These are phyloP conservation scores for Adelognathus sp. DNA, from an alignment of 2,888 invertebrate genomes.

Conservation along the genomic window DNA sequence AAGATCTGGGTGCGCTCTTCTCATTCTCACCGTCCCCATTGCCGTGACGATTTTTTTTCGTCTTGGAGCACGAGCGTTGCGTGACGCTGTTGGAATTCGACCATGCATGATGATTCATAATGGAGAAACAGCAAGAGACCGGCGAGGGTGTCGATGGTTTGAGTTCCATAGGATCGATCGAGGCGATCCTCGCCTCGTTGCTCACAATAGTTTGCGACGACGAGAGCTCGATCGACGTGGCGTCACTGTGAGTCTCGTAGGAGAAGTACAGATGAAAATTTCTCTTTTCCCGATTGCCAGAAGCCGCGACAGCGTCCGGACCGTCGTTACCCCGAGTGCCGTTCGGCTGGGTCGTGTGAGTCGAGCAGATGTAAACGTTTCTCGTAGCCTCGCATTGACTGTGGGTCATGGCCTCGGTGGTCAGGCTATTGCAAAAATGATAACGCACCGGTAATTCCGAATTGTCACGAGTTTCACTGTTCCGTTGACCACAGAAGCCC, in stretches of 20 bases:
- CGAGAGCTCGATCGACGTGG: slow-evolving; percentile 74
- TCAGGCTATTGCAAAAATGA: slow-evolving; percentile 69
- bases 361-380: slow-evolving; percentile 72
- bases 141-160: slow-evolving; percentile 78
- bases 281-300: slow-evolving; percentile 56
- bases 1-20: slow-evolving; percentile 63
- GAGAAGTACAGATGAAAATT: slow-evolving; percentile 78
- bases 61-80: slow-evolving; percentile 29
- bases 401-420: slow-evolving; percentile 9
- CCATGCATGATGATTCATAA: slow-evolving; percentile 66
- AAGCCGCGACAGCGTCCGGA: background rate
- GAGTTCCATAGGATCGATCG: slow-evolving; percentile 62
- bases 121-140: slow-evolving; percentile 78
- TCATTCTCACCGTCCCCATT: slow-evolving; percentile 44
- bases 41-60: slow-evolving; percentile 45
- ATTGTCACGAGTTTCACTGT: too few relatives aligned
- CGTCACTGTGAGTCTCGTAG: slow-evolving; percentile 73
- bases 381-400: slow-evolving; percentile 52
- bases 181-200: slow-evolving; percentile 19
- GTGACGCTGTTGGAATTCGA: slow-evolving; percentile 39
- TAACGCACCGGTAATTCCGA: slow-evolving; percentile 62
- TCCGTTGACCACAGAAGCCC: slow-evolving; percentile 40
- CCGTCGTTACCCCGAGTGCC: background rate
- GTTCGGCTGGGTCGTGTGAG: slow-evolving; percentile 60
- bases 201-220: slow-evolving; percentile 65